Evolutionary conservation across 2,888 invertebrate species (phyloP), one percentile per base, ranked within the genome.

Genomic region (Herminia tarsipennalis): DNA sequence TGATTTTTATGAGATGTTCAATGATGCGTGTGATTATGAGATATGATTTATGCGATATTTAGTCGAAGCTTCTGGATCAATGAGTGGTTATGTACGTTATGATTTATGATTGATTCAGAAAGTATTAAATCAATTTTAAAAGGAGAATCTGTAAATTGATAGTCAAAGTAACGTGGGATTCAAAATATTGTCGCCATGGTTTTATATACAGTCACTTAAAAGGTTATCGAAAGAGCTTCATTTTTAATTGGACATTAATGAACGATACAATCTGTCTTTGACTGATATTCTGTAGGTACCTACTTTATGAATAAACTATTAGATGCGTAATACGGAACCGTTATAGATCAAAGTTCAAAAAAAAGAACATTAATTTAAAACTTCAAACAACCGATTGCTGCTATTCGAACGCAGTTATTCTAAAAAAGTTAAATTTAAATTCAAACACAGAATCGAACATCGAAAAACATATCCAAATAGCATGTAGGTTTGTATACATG

Each of bases 401-500:
- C n/a, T 13, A 20, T 34, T 9, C 17, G 12, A 10, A 25, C 18
- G 13, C 10, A 33, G 9, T 17, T 1, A 17, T 32, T 40, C 37
- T 10, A 25, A 25, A 39, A 40, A 24, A 25, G 12, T 24, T 17
- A 17, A 12, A 39, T n/a, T 22, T 9, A 29, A 14, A 32, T 25
- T 21, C 25, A 21, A 30, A 39, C 12, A 39, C 21, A 17, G 2
- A 32, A 21, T 41, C 39, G 33, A 44, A 41, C 14, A 41, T 22
- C 28, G 8, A 43, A 38, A 22, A 43, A 45, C 39, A n/a, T 10
- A 42, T 41, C 9, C 39, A 25, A 41, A 41, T 55, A 56, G n/a
- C 32, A 42, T 33, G 29, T 51, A 52, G n/a, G 14, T 48, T 44
- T 3, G 24, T 38, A 54, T 53, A 56, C 34, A 71, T 82, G 78